A percentile compares a stretch with the other conserved stretches of the same genome.
Evolutionary conservation across 2,113 vertebrate genomes (phyloP).

Genomic region (Apodemus speciosus): DNA sequence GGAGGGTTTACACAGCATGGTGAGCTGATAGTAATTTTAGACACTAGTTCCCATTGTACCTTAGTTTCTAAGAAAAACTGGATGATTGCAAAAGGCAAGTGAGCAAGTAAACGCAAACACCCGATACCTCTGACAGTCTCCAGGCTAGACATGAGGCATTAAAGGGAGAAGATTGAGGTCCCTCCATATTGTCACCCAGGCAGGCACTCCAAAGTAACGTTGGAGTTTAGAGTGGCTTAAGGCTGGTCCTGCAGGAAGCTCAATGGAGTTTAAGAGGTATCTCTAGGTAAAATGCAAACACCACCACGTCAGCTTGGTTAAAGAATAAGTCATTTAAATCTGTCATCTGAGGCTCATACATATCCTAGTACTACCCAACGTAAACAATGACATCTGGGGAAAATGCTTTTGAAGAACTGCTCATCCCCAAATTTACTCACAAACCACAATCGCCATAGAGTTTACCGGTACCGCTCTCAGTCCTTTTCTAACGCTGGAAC

Average conservation of each 20-base stretch:
- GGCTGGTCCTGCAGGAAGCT: background rate
- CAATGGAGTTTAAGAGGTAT: background rate
- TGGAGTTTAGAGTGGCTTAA: background rate
- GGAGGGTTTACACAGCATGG: background rate
- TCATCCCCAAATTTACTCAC: background rate
- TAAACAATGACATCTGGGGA: background rate
- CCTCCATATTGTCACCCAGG: background rate
- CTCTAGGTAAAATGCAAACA: background rate
- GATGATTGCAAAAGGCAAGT: background rate
- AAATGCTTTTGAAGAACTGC: background rate
- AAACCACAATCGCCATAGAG: accelerated
- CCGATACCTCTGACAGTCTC: too few species aligned
- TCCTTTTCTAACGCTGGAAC: background rate
- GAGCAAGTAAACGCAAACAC: background rate
- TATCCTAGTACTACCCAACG: background rate
- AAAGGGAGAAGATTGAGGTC: background rate
- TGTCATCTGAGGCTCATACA: too few species aligned
- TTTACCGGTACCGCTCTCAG: background rate
- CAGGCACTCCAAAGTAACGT: background rate
- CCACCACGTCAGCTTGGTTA: background rate
- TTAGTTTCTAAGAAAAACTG: background rate
- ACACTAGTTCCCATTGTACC: background rate
- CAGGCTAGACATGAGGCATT: background rate
- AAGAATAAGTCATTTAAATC: background rate
- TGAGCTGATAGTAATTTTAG: background rate